Conservation (phyloP, 1,140 invertebrate species). For the Drosophila murphyi region DNA sequence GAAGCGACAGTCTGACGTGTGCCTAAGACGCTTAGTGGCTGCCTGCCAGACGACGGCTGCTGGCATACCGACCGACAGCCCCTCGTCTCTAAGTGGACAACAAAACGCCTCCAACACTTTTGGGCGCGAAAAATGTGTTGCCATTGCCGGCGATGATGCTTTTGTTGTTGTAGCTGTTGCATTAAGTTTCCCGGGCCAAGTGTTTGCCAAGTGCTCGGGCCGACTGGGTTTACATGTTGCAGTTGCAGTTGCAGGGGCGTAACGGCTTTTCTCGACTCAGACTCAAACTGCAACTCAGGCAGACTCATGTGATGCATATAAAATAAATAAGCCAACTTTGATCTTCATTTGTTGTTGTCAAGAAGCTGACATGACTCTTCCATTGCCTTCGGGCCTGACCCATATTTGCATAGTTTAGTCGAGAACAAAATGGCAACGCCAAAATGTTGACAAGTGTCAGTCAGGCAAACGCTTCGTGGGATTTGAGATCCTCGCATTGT, state of each 20-base stretch:
- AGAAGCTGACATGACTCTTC: constrained; percentile 72
- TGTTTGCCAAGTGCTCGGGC: constrained; percentile 53
- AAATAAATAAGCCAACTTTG: constrained; percentile 78
- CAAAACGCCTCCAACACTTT: constrained; percentile 82
- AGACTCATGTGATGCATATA: constrained; percentile 67
- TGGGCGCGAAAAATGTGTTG: constrained; percentile 80
- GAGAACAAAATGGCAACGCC: constrained; percentile 66
- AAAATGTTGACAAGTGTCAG: constrained; percentile 78
- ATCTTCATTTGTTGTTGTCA: constrained; percentile 82
- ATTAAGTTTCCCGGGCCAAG: constrained; percentile 55
- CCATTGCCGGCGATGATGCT: constrained; percentile 57
- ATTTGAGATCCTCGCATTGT: constrained; percentile 28
- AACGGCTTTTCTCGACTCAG: constrained; percentile 34
- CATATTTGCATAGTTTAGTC: constrained; percentile 78
- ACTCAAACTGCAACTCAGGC: constrained; percentile 25
- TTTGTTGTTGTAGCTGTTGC: constrained; percentile 33
- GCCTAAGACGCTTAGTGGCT: constrained; percentile 79
- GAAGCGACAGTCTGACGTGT: constrained; percentile 81
- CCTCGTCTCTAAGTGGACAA: constrained; percentile 78
- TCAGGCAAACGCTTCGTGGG: constrained; percentile 53
- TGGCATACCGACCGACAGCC: constrained; percentile 47
- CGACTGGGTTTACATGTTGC: constrained; percentile 35
- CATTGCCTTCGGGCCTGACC: constrained; percentile 65
- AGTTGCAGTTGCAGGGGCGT: constrained; percentile 38
- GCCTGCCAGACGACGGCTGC: constrained; percentile 40